Conservation (phyloP, 1,140 invertebrate genomes). For the Oscheius sp. region DNA sequence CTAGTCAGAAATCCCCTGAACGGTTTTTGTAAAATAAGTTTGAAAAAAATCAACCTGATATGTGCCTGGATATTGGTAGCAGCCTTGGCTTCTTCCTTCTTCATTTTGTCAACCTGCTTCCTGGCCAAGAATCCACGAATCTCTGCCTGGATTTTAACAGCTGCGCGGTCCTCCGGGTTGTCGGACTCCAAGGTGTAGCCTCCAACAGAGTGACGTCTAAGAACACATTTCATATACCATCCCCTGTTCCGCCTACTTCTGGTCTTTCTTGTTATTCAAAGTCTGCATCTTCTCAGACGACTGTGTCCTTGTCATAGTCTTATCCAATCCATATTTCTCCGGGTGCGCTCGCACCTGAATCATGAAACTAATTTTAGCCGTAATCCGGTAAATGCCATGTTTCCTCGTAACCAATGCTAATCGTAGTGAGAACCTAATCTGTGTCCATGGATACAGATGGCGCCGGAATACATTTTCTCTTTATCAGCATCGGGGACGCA, state of each 20-base stretch:
- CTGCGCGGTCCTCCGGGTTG: constrained; percentile 57
- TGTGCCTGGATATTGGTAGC: constrained; percentile 60
- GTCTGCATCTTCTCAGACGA: constrained; percentile 51
- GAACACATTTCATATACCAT: constrained; percentile 20
- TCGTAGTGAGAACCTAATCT: too few species aligned
- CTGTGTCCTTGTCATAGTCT: constrained; percentile 46
- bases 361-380: neutral
- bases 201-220: constrained; percentile 55
- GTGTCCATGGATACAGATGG: too few species aligned
- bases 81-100: constrained; percentile 51
- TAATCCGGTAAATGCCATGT: neutral
- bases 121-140: constrained; percentile 56
- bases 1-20: constrained; percentile 56
- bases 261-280: constrained; percentile 54
- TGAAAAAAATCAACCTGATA: constrained; percentile 45
- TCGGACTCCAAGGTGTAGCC: constrained; percentile 50
- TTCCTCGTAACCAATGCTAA: neutral
- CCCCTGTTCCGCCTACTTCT: constrained; percentile 45
- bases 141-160: constrained; percentile 58
- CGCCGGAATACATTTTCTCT: too few species aligned
- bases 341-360: constrained; percentile 56
- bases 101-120: constrained; percentile 53
- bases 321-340: constrained; percentile 54
- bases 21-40: constrained; percentile 25
- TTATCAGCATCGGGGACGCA: too few species aligned